Percentiles rank a stretch among this genome's conserved stretches.
These are phyloP conservation scores for Semicossyphus pulcher DNA, from an alignment of 2,113 vertebrate genomes.

Conservation along the genomic window DNA sequence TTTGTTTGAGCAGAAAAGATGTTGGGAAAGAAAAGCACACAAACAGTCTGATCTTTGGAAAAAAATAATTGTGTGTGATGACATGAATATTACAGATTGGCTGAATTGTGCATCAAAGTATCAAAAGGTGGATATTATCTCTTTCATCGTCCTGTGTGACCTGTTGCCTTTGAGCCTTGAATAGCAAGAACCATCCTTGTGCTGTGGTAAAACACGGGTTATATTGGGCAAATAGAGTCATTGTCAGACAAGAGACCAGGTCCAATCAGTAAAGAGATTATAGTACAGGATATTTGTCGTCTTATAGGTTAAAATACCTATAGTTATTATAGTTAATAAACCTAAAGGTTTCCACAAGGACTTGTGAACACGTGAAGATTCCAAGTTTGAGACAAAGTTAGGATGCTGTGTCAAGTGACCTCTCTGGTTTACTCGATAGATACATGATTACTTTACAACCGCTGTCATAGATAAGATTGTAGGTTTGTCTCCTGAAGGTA, in stretches of 20 bases:
- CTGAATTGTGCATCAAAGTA: neutral
- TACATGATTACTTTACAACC: neutral
- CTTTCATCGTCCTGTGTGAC: too few relatives aligned
- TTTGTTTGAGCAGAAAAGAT: constrained; percentile 9
- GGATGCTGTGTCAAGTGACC: neutral
- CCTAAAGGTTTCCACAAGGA: too few relatives aligned
- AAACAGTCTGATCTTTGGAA: neutral
- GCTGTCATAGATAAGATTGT: neutral
- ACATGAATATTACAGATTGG: neutral
- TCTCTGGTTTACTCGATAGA: neutral
- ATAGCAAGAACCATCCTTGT: too few relatives aligned
- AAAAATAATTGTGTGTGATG: too few relatives aligned
- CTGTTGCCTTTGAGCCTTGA: too few relatives aligned
- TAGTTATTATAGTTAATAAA: too few relatives aligned
- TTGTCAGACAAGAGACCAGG: neutral
- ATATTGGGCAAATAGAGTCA: neutral
- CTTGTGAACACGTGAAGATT: too few relatives aligned
- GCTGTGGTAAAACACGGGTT: too few relatives aligned
- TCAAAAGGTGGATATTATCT: neutral
- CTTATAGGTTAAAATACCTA: too few relatives aligned
- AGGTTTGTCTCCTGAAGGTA: neutral
- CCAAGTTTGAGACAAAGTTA: neutral
- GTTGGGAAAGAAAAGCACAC: neutral
- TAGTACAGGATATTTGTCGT: neutral
- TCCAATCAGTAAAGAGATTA: neutral